Evolutionary conservation across 2,888 invertebrate species (phyloP).

Genomic region (Noctua fimbriata): DNA sequence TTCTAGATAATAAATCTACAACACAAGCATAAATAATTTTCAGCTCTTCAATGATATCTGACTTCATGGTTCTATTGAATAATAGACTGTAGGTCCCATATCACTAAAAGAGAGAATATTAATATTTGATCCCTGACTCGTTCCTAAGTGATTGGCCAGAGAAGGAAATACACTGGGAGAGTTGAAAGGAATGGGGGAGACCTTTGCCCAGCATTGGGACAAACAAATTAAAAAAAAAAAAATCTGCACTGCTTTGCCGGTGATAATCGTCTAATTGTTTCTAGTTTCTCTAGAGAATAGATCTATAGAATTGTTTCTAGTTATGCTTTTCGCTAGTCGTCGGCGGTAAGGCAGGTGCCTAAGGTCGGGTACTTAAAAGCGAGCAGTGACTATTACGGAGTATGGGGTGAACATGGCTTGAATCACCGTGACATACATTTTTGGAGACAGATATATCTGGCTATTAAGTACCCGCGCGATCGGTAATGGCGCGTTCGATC

Average conservation of each 20-base stretch:
- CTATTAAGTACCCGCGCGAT: not conserved
- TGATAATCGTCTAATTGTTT: not conserved
- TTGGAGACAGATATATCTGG: conserved; percentile 6
- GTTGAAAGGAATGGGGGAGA: too few species aligned
- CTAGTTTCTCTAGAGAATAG: too few species aligned
- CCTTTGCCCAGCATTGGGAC: too few species aligned
- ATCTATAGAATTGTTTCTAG: not conserved
- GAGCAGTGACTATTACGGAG: not conserved
- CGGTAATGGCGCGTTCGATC: not conserved
- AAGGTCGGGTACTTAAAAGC: not conserved
- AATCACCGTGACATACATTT: not conserved
- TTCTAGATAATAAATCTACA: not conserved
- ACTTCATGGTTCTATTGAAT: not conserved
- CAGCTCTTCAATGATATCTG: not conserved
- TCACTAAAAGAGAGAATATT: not conserved
- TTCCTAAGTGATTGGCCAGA: too few species aligned
- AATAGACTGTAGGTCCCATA: not conserved
- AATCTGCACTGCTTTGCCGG: not conserved
- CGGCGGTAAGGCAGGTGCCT: not conserved
- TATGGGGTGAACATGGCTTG: not conserved
- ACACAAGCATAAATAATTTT: not conserved
- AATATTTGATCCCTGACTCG: not conserved
- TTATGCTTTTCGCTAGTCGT: not conserved
- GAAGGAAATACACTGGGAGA: too few species aligned
- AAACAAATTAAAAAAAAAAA: too few species aligned